Base-by-base conservation (phyloP, 2,888 invertebrate species). In the Dicranocentrus wangi region DNA sequence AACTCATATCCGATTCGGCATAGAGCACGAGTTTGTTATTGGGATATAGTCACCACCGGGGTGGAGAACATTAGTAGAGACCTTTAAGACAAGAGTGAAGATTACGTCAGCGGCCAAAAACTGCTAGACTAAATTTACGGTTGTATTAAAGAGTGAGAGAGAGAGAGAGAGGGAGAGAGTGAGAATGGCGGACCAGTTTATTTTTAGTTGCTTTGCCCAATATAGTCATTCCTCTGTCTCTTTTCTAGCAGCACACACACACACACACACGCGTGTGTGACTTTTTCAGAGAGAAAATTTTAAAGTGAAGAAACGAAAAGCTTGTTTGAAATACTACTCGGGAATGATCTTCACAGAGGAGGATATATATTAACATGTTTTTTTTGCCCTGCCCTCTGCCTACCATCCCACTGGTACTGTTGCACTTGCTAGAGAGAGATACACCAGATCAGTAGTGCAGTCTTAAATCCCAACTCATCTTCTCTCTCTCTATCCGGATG, bases 141-240 rank as follows among this genome's bases (percentile, higher is more conserved):
- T 78, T 81, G 84, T 77, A 79, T 81, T 69, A 82, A 71, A 71
- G 82, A 69, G 68, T 70, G 23, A 25, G 23, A 23, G 58, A 43
- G 43, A 65, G 43, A 43, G 23, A 25, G 17, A n/a, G n/a, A n/a
- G n/a, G n/a, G n/a, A n/a, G n/a, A n/a, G n/a, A 61, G 28, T 28
- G 51, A 23, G 55, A 60, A 60, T 42, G 71, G 43, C 71, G 60
- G 72, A 73, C 66, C 42, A 81, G 83, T 82, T 84, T 85, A 85
- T 85, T 85, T 85, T 85, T 85, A 85, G 84, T 82, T 76, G 81
- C 82, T 82, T 86, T 86, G 72, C 84, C 85, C 78, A 83, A 85
- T 85, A 85, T 84, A 86, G 86, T 83, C 82, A 83, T 84, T 83
- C 79, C 53, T 65, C 32, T 51, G 55, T 73, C 23, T 39, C 21